phyloP scores from a whole-genome alignment of 2,797 vertebrate species.

The Danionella dracula region DNA sequence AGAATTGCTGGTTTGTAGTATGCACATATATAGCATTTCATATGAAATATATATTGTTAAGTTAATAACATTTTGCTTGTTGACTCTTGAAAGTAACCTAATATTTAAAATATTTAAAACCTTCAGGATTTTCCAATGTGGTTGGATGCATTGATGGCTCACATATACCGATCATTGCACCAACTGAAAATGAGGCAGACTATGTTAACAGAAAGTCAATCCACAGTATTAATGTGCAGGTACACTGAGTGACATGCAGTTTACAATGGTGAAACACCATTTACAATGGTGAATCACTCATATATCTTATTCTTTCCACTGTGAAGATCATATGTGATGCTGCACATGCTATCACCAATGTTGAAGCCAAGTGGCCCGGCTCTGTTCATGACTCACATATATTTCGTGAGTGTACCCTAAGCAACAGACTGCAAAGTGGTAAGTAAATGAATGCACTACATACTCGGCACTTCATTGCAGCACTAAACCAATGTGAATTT shows the following conservation, averaged over 20 bases:
- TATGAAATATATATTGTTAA: neutral
- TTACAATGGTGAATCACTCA: too few relatives aligned
- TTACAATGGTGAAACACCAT: neutral
- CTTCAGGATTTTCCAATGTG: neutral
- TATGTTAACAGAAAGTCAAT: neutral
- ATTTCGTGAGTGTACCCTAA: neutral
- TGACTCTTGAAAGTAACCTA: neutral
- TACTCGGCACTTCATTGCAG: neutral
- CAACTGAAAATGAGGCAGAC: neutral
- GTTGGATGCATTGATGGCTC: neutral
- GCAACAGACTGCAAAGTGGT: neutral
- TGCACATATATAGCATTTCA: neutral
- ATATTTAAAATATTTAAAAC: neutral
- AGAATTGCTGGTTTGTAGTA: neutral
- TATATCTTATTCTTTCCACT: neutral
- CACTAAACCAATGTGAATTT: neutral
- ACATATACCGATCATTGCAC: neutral
- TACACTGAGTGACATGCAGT: neutral
- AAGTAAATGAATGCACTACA: neutral
- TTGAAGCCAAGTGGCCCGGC: neutral
- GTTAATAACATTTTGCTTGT: neutral
- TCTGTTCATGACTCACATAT: neutral
- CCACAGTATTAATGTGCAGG: neutral
- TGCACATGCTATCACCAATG: neutral
- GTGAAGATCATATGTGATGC: neutral